phyloP scores from a whole-genome alignment of 2,113 vertebrate genomes.

The Mormyrus iriodes region DNA sequence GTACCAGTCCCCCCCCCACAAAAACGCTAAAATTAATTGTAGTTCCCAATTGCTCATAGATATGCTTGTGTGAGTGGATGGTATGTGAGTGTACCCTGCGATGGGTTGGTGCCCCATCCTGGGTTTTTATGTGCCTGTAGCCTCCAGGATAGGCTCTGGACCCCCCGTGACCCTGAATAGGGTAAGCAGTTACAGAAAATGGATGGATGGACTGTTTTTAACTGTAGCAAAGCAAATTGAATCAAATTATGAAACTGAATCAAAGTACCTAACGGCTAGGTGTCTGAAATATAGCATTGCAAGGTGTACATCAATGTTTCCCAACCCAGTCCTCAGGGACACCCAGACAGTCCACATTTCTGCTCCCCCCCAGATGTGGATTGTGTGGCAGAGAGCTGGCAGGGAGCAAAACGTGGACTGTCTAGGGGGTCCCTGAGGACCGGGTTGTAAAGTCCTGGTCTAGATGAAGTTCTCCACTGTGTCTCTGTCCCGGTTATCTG shows the following conservation, averaged over 20 bases:
- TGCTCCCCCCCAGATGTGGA: background rate
- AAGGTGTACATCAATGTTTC: background rate
- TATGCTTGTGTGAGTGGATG: too few species aligned
- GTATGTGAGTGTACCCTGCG: too few species aligned
- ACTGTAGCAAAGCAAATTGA: background rate
- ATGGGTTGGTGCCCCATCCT: too few species aligned
- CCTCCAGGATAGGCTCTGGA: too few species aligned
- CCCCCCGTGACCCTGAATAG: too few species aligned
- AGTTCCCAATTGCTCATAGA: too few species aligned
- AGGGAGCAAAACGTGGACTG: background rate
- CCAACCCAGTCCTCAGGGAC: background rate
- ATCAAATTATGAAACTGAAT: too few species aligned
- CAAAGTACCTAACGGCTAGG: background rate
- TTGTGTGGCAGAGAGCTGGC: background rate
- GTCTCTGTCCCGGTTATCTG: background rate
- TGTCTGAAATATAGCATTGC: background rate
- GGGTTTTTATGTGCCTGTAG: too few species aligned
- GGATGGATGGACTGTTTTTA: too few species aligned
- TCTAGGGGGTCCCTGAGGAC: background rate
- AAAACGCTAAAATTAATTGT: too few species aligned
- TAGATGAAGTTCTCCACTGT: constrained; percentile 7
- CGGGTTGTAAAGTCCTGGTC: background rate
- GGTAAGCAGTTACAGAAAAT: too few species aligned
- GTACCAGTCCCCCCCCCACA: too few species aligned
- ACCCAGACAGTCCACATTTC: background rate